Percentiles rank a stretch among this genome's conserved stretches.
phyloP scores from a whole-genome alignment of 1,140 invertebrate genomes.

The Aleiodes sp. region DNA sequence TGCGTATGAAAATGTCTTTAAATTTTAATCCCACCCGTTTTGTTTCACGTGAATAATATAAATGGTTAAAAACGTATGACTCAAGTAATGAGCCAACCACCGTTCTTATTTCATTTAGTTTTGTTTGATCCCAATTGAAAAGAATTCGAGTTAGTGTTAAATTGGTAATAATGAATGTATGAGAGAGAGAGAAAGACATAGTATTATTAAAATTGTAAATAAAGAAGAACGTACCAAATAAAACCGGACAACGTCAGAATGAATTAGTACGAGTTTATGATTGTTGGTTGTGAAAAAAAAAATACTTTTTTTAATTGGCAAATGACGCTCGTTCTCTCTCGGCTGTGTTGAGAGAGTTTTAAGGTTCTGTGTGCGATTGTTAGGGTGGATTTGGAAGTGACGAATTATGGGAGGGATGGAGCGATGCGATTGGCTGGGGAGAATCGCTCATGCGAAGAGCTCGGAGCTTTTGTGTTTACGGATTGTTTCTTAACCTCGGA shows the following conservation, averaged over 20 bases:
- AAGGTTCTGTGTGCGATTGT: conserved; percentile 1
- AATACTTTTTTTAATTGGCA: conserved; percentile 2
- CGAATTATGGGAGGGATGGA: not conserved
- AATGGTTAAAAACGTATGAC: conserved; percentile 8
- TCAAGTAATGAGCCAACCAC: not conserved
- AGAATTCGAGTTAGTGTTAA: not conserved
- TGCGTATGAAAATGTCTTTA: not conserved
- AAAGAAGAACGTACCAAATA: conserved; percentile 35
- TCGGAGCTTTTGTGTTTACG: no score
- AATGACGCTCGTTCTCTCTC: not conserved
- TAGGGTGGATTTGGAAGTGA: not conserved
- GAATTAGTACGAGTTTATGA: conserved; percentile 23
- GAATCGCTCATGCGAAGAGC: no score
- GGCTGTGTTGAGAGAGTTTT: not conserved
- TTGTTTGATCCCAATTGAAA: not conserved
- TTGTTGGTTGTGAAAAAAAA: no score
- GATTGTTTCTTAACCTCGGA: not conserved
- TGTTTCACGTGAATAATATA: not conserved
- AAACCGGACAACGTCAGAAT: conserved; percentile 42
- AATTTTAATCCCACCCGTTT: not conserved
- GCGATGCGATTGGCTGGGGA: no score
- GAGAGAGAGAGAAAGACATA: not conserved
- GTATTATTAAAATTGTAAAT: not conserved
- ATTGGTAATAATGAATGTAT: no score
- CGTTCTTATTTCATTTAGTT: not conserved